phyloP scores from a whole-genome alignment of 2,888 invertebrate species.

The Norana najaformis region DNA sequence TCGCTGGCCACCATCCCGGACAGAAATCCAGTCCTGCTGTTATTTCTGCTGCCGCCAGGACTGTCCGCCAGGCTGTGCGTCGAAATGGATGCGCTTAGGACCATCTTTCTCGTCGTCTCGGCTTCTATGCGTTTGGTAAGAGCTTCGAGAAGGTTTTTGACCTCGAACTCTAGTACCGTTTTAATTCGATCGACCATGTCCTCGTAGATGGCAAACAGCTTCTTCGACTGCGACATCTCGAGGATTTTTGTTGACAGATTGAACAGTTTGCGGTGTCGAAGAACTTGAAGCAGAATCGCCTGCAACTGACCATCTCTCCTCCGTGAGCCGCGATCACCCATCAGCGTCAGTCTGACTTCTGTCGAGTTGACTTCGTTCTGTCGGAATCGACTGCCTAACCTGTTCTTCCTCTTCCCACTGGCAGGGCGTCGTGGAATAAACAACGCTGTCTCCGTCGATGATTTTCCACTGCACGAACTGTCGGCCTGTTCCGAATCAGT shows the following conservation, averaged over 20 bases:
- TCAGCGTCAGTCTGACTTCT: not conserved
- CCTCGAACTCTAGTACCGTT: constrained; percentile 39
- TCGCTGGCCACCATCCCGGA: not conserved
- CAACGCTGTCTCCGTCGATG: not conserved
- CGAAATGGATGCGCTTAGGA: not conserved
- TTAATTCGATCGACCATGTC: constrained; percentile 34
- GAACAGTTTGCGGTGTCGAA: constrained; percentile 33
- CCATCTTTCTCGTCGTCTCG: not conserved
- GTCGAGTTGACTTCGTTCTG: not conserved
- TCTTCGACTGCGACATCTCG: constrained; percentile 41
- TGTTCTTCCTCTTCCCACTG: not conserved
- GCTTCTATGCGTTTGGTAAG: not conserved
- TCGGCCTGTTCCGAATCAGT: not conserved
- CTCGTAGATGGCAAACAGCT: constrained; percentile 39
- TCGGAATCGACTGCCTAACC: not conserved
- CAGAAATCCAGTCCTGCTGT: not conserved
- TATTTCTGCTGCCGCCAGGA: not conserved
- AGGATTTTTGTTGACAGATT: constrained; percentile 37
- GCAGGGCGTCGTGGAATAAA: not conserved
- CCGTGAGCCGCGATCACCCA: not conserved
- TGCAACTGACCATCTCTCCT: not conserved
- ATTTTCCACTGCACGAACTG: not conserved
- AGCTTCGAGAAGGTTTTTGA: constrained; percentile 30
- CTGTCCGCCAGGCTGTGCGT: not conserved
- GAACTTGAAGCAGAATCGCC: not conserved